phyloP scores from a whole-genome alignment of 2,113 vertebrate genomes.

The Ammodytes dubius region DNA sequence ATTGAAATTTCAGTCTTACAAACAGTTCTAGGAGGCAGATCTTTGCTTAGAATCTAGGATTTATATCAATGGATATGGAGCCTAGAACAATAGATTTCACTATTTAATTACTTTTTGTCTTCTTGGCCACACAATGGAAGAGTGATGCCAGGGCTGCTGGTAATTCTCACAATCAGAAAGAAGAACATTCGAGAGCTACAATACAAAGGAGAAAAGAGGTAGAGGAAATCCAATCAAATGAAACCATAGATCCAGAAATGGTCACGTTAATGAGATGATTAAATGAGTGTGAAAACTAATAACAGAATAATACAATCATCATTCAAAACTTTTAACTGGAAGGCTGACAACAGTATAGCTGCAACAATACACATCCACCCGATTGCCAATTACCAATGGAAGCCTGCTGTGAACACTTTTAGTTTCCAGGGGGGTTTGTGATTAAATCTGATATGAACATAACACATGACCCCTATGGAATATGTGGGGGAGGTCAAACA shows the following conservation, averaged over 20 bases:
- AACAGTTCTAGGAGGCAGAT: conserved; percentile 25
- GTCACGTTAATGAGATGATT: conserved; percentile 6
- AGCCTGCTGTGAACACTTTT: background rate
- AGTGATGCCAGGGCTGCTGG: background rate
- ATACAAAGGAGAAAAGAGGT: background rate
- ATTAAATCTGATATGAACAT: background rate
- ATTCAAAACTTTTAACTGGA: background rate
- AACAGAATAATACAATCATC: background rate
- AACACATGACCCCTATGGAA: background rate
- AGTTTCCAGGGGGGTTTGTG: background rate
- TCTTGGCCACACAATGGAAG: no score
- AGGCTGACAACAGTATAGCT: background rate
- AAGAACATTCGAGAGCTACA: background rate
- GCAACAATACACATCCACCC: background rate
- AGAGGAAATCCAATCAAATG: background rate
- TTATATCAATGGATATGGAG: background rate
- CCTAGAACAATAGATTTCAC: conserved; percentile 1
- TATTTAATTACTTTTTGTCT: background rate
- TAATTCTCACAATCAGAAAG: background rate
- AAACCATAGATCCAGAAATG: background rate
- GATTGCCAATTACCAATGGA: background rate
- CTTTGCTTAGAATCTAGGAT: conserved; percentile 14
- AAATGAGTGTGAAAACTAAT: background rate
- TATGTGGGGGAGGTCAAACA: no score
- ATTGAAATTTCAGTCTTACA: conserved; percentile 22